phyloP scores from a whole-genome alignment of 2,888 invertebrate species.

The Troglohyphantes excavatus region DNA sequence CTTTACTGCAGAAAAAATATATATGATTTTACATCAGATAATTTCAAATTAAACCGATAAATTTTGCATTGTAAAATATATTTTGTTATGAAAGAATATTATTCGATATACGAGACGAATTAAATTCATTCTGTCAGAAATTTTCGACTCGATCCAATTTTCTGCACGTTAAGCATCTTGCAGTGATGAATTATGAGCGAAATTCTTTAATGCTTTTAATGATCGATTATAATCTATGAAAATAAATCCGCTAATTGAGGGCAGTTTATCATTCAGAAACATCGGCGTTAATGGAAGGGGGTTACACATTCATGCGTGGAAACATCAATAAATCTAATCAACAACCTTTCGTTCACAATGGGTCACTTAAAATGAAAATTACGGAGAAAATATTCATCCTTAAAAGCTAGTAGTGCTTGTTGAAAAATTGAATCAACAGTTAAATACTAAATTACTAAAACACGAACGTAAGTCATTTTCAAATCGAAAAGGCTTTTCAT shows the following conservation, averaged over 20 bases:
- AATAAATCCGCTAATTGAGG: slow-evolving; percentile 34
- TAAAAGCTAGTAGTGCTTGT: neutral
- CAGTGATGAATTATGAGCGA: neutral
- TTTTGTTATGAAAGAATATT: too few species aligned
- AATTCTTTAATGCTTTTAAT: slow-evolving; percentile 17
- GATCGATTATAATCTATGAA: slow-evolving; percentile 46
- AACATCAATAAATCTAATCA: neutral
- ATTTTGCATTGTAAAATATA: too few species aligned
- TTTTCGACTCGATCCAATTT: neutral
- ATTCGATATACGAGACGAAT: too few species aligned
- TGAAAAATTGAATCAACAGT: neutral
- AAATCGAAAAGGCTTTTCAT: too few species aligned
- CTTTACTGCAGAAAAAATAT: too few species aligned
- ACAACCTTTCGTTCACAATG: neutral
- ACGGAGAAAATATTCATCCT: neutral
- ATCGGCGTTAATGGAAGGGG: slow-evolving; percentile 26
- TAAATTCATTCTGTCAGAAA: neutral
- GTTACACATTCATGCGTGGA: neutral
- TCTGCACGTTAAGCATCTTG: neutral
- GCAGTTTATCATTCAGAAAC: slow-evolving; percentile 37
- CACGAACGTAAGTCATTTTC: too few species aligned
- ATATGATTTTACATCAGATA: too few species aligned
- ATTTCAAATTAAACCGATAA: too few species aligned
- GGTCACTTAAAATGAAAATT: slow-evolving; percentile 5
- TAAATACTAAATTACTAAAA: neutral